Evolutionary conservation across 2,797 vertebrate species (phyloP), one percentile per base, ranked within the genome.

Genomic region (Sternotherus odoratus): DNA sequence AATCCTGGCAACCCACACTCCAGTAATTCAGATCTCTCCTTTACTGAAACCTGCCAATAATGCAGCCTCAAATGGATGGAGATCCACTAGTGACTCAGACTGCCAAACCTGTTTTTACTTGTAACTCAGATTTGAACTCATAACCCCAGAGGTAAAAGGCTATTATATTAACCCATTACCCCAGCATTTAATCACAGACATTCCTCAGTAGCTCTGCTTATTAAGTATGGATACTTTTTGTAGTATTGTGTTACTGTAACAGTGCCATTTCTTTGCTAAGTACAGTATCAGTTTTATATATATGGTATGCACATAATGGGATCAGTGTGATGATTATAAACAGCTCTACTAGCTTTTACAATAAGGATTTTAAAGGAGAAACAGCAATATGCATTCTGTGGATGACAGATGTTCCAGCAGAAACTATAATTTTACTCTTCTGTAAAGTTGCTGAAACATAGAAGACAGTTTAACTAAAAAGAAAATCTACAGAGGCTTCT

Each of bases 381-480:
- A 77, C 16, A 75, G 28, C 43, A 82, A 81, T 63, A 74, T 66
- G 39, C 50, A 21, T 81, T 77, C 50, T 85, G 56, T 88, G 54
- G 84, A 92, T 77, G 83, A 88, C 87, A 94, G 56, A 81, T 81
- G 92, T 85, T 83, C 56, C 77, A 72, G 50, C 56, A 81, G 78
- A 94, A 93, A 0, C 72, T 94, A 33, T 85, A 85, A 77, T 87
- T 94, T 93, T 91, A 79, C 63, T 10, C 75, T 90, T 57, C 39
- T 57, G 54, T 90, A 84, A 95, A 95, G 93, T 83, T 96, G 90
- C 83, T 97, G 93, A 96, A 95, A 82, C 79, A 1, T 12, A 91
- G 86, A 96, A 95, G 74, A 54, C 77, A 94, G 63, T 95, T 97
- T 97, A 97, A 97, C 92, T 97, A 95, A 93, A 96, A 95, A 94